Evolutionary conservation across 2,888 invertebrate species (phyloP), one percentile per base, ranked within the genome.

Genomic region (Heliconius ismenius): DNA sequence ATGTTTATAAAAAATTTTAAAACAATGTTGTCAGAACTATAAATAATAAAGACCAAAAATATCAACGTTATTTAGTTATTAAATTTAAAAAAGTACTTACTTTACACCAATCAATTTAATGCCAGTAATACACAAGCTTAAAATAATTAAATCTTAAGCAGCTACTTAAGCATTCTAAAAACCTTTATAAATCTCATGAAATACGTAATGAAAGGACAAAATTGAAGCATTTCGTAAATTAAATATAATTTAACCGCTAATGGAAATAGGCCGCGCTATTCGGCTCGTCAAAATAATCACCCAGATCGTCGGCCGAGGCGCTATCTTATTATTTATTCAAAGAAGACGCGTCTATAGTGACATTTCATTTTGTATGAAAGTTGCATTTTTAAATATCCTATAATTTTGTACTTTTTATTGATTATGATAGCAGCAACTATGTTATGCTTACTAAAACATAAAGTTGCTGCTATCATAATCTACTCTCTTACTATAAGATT

Each of bases 311-410:
- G 83, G 85, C 83, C 76, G 81, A 83, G 85, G 86, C 85, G 84
- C 81, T 81, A 80, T 79, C 81, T 82, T 81, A 80, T 87, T 86
- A 88, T 85, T 88, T 88, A 89, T 89, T 88, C 86, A 87, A 82
- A 79, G 77, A 76, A 72, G 69, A 69, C 69, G 75, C 73, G 69
- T 63, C 75, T 73, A 75, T 79, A 73, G 75, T 75, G 75, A n/a
- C 63, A 65, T 75, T 75, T 75, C 68, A 78, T 75, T 69, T 64
- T 58, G 68, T 26, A 18, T 39, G 1, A 39, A 72, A 60, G 60
- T 72, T 72, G 72, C 60, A 72, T 62, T 72, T 72, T 72, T 60
- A 72, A 60, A 72, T 24, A 39, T 15, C 18, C 36, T 72, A 32
- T 72, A 18, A 49, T 49, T 69, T 69, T 39, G 3, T 39, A 39